Evolutionary conservation across 2,113 vertebrate species (phyloP).

Genomic region (Scomber scombrus): DNA sequence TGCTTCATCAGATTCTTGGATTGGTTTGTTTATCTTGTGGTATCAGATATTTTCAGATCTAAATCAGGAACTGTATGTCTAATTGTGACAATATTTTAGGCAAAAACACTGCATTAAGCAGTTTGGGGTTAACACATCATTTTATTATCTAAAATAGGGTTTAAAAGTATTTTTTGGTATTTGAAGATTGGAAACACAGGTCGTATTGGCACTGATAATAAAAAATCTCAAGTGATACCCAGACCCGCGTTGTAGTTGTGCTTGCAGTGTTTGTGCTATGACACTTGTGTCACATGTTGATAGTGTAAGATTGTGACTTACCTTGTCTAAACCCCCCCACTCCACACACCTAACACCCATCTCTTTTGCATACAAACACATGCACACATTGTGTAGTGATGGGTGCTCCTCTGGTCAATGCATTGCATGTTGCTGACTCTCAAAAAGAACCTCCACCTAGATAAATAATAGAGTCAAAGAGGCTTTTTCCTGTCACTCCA

Average conservation of each 20-base stretch:
- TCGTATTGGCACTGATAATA: neutral
- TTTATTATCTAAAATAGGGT: no score
- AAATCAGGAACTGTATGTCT: no score
- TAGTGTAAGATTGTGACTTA: conserved; percentile 24
- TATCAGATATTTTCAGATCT: no score
- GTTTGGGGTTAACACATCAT: no score
- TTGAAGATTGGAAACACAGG: no score
- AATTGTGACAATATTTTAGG: no score
- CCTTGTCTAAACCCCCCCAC: neutral
- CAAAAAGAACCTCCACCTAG: conserved; percentile 44
- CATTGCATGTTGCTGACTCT: conserved; percentile 68
- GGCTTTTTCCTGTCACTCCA: conserved; percentile 64
- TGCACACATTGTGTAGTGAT: conserved; percentile 21
- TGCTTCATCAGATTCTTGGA: no score
- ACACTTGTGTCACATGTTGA: conserved; percentile 23
- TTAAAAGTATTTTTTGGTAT: no score
- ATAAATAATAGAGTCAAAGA: conserved; percentile 77
- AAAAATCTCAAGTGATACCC: neutral
- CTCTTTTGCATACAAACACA: conserved; percentile 28
- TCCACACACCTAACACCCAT: conserved; percentile 21
- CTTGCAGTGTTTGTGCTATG: conserved; percentile 18
- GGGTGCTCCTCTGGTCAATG: conserved; percentile 43
- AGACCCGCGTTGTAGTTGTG: neutral
- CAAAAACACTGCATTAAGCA: no score
- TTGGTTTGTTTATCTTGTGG: no score